These are phyloP conservation scores for Melipona quadrifasciata DNA, from an alignment of 1,140 invertebrate species.

Conservation along the genomic window DNA sequence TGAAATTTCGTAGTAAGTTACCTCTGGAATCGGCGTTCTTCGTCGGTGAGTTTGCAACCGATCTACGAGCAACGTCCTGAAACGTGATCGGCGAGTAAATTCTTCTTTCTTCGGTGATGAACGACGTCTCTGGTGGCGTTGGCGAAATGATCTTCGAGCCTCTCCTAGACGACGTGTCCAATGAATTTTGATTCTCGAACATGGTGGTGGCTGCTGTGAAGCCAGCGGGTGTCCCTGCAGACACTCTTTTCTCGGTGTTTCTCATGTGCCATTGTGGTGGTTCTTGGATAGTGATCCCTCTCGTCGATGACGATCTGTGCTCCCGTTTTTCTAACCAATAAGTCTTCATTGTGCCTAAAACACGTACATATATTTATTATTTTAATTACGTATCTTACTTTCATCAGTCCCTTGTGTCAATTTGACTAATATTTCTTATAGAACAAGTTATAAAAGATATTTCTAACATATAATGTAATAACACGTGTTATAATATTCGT, in stretches of 20 bases:
- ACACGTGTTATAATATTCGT: too few species aligned
- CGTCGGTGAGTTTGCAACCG: conserved; percentile 88
- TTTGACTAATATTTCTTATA: too few species aligned
- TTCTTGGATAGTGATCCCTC: conserved; percentile 74
- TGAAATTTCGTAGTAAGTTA: conserved; percentile 36
- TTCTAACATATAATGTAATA: too few species aligned
- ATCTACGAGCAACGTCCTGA: conserved; percentile 89
- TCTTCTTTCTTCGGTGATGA: conserved; percentile 82
- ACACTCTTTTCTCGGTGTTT: conserved; percentile 67
- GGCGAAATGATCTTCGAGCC: conserved; percentile 71
- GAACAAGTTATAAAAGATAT: too few species aligned
- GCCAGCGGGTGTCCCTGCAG: conserved; percentile 50
- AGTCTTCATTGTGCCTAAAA: conserved; percentile 93
- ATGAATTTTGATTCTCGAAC: conserved; percentile 39
- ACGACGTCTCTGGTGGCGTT: conserved; percentile 70
- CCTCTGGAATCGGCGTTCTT: conserved; percentile 77
- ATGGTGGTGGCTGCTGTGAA: conserved; percentile 62
- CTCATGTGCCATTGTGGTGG: conserved; percentile 79
- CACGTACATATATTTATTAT: too few species aligned
- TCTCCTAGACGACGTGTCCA: conserved; percentile 65
- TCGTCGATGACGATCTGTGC: conserved; percentile 82
- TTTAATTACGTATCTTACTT: too few species aligned
- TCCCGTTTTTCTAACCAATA: conserved; percentile 92
- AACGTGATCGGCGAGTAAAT: conserved; percentile 93
- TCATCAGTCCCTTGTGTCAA: too few species aligned